Evolutionary conservation across 2,113 vertebrate genomes (phyloP).

Genomic region (Saimiri boliviensis): DNA sequence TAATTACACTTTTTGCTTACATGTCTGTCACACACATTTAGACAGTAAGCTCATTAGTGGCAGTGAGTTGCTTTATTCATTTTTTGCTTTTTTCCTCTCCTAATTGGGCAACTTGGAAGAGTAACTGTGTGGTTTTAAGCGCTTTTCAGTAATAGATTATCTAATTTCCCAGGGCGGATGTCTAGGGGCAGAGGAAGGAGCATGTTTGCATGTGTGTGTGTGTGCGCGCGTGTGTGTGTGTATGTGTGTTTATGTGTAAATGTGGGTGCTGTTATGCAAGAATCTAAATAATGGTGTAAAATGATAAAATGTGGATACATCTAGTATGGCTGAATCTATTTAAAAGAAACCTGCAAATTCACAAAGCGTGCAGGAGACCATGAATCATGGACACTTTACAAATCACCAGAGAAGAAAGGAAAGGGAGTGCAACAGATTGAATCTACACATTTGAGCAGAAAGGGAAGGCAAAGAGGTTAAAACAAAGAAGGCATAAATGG

Average conservation of each 20-base stretch:
- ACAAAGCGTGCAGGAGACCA: background rate
- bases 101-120: slow-evolving; percentile 9
- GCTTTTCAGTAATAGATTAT: slow-evolving; percentile 6
- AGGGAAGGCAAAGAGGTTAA: background rate
- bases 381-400: background rate
- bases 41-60: background rate
- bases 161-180: background rate
- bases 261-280: background rate
- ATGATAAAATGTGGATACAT: background rate
- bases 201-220: background rate
- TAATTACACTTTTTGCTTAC: slow-evolving; percentile 21
- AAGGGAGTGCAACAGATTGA: background rate
- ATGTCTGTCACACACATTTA: background rate
- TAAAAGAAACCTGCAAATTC: slow-evolving; percentile 28
- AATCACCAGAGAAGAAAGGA: slow-evolving; percentile 6
- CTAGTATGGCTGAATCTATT: background rate
- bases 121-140: slow-evolving; percentile 14
- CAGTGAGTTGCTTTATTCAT: background rate
- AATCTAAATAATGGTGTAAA: slow-evolving; percentile 43
- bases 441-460: background rate
- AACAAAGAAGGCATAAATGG: background rate
- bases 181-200: background rate
- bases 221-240: background rate
- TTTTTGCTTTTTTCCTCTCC: background rate
- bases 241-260: background rate